These are phyloP conservation scores for Cataglyphis rosenhaueri DNA, from an alignment of 2,888 invertebrate species.

Conservation along the genomic window DNA sequence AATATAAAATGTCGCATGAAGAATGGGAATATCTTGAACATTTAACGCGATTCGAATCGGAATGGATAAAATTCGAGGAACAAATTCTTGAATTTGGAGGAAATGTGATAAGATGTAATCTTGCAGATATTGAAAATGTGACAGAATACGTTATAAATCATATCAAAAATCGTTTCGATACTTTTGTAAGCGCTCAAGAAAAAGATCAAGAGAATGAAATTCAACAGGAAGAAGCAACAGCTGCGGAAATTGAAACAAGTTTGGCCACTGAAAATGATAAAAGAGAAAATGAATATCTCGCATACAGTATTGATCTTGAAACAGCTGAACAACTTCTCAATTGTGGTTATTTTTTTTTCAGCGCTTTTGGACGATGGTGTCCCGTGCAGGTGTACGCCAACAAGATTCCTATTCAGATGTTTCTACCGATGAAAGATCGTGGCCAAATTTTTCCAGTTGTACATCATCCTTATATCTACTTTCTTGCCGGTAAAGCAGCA, in stretches of 20 bases:
- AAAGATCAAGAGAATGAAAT: conserved; percentile 86
- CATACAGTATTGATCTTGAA: conserved; percentile 86
- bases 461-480: conserved; percentile 88
- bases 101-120: conserved; percentile 71
- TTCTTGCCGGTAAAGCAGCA: conserved; percentile 86
- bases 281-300: conserved; percentile 78
- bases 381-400: conserved; percentile 88
- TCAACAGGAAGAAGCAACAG: conserved; percentile 83
- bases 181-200: conserved; percentile 85
- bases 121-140: conserved; percentile 77
- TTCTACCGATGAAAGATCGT: conserved; percentile 84
- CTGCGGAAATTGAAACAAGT: conserved; percentile 84
- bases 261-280: conserved; percentile 67
- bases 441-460: conserved; percentile 87
- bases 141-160: conserved; percentile 77
- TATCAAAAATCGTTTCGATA: conserved; percentile 83
- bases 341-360: conserved; percentile 88
- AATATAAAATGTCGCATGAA: conserved; percentile 13
- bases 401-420: conserved; percentile 86
- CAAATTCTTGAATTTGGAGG: conserved; percentile 72
- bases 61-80: conserved; percentile 72
- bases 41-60: conserved; percentile 55
- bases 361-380: conserved; percentile 89
- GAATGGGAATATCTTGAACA: conserved; percentile 51
- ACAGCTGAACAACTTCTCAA: conserved; percentile 87